These are phyloP conservation scores for Zalophus californianus DNA, from an alignment of 2,797 vertebrate genomes.

Conservation along the genomic window DNA sequence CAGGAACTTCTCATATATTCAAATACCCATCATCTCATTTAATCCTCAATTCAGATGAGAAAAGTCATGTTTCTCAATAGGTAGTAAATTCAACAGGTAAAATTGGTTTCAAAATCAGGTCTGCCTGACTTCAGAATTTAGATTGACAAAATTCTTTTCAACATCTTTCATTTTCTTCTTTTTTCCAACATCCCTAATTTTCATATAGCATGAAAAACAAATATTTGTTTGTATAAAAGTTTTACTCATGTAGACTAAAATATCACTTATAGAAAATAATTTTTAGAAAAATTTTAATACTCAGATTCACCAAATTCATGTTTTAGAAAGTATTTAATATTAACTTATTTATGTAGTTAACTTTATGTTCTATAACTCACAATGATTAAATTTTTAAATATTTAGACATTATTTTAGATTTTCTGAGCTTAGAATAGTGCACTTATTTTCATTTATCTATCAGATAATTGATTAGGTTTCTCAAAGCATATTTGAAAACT, in stretches of 20 bases:
- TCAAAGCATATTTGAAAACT: neutral
- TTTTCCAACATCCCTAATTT: neutral
- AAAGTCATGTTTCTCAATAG: neutral
- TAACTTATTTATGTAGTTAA: neutral
- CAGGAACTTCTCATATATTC: neutral
- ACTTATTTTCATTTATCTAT: neutral
- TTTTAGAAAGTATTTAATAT: conserved; percentile 27
- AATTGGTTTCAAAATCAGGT: neutral
- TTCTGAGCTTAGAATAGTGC: neutral
- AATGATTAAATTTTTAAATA: neutral
- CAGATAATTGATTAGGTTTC: neutral
- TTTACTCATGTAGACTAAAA: neutral
- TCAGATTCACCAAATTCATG: neutral
- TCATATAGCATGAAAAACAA: neutral
- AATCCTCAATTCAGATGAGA: neutral
- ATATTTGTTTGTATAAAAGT: neutral
- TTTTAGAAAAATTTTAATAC: neutral
- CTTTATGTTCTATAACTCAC: neutral
- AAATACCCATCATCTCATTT: neutral
- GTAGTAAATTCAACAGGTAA: neutral
- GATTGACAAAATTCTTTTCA: neutral
- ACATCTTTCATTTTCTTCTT: neutral
- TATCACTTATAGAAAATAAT: neutral
- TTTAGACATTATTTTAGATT: neutral
- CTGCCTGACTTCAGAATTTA: neutral